Conservation (phyloP, 2,113 vertebrate species). For the Entosphenus tridentatus region DNA sequence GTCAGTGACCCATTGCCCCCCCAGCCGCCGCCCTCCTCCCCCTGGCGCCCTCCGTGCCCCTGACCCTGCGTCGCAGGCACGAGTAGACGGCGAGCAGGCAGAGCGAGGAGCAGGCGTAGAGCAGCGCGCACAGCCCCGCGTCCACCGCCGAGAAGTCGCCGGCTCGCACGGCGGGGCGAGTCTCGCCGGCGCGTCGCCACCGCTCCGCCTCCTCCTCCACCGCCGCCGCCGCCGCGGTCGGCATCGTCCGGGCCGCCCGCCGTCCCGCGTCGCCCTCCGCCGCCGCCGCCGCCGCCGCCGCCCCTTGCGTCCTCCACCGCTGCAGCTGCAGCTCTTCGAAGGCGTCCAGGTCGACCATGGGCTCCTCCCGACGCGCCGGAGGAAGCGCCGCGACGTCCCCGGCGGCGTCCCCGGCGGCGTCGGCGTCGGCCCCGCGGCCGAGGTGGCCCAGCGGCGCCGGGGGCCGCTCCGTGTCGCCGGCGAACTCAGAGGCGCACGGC, state of each 20-base stretch:
- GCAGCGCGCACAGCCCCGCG: constrained; percentile 48
- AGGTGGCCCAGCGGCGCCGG: too few species aligned
- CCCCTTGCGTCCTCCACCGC: not conserved
- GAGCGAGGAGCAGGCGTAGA: constrained; percentile 52
- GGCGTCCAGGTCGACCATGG: constrained; percentile 51
- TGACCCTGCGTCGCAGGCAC: constrained; percentile 38
- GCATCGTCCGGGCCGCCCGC: constrained; percentile 10
- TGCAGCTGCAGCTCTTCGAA: constrained; percentile 30
- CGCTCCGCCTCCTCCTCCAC: constrained; percentile 9
- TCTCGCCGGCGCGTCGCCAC: constrained; percentile 11
- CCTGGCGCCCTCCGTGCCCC: constrained; percentile 14
- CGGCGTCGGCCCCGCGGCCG: too few species aligned
- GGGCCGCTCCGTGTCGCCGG: too few species aligned
- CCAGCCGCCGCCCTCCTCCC: constrained; percentile 7
- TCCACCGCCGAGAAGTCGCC: constrained; percentile 54
- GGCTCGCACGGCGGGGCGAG: constrained; percentile 38
- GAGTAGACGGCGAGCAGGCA: constrained; percentile 53
- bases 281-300: constrained; percentile 12
- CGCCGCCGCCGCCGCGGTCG: constrained; percentile 12
- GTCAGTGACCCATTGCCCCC: not conserved
- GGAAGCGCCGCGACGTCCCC: too few species aligned
- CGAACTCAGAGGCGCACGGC: too few species aligned
- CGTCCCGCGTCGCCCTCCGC: constrained; percentile 15
- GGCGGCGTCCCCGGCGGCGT: too few species aligned
- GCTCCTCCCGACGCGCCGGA: constrained; percentile 14